Percentiles rank a stretch among this genome's conserved stretches.
These are phyloP conservation scores for Galaxias olidus DNA, from an alignment of 2,797 vertebrate species.

Conservation along the genomic window DNA sequence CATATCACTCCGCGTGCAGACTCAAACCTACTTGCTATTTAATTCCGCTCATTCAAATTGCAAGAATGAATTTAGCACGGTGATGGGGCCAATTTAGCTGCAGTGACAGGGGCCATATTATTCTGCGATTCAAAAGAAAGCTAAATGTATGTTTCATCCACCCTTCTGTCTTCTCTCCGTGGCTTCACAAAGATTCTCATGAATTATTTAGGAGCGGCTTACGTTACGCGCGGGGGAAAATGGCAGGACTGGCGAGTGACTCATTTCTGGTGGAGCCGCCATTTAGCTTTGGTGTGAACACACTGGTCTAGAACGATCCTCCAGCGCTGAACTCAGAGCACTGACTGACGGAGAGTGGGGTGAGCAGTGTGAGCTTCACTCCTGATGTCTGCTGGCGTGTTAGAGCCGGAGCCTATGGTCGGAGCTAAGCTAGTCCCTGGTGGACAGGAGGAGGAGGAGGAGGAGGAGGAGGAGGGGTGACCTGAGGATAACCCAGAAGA, in stretches of 20 bases:
- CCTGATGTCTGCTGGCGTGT: no score
- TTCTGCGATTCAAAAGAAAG: conserved; percentile 2
- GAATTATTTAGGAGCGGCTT: conserved; percentile 34
- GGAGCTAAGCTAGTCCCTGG: no score
- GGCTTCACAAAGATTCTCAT: conserved; percentile 10
- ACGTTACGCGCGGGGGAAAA: conserved; percentile 1
- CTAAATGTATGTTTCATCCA: conserved; percentile 24
- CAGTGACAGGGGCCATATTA: no score
- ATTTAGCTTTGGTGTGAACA: conserved; percentile 3
- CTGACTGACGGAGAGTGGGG: no score
- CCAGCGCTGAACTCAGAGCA: not conserved
- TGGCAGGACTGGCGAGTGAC: conserved; percentile 6
- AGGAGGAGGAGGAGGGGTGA: no score
- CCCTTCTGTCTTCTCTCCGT: conserved; percentile 9
- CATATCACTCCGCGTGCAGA: no score
- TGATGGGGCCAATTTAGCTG: not conserved
- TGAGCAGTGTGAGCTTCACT: no score
- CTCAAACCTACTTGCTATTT: conserved; percentile 6
- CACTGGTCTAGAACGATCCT: conserved; percentile 2
- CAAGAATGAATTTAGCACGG: not conserved
- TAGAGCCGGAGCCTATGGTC: no score
- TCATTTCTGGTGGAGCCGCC: conserved; percentile 22
- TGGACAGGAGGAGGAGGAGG: no score
- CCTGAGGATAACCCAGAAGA: not conserved
- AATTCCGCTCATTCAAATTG: not conserved